Evolutionary conservation across 2,888 invertebrate species (phyloP), one percentile per base, ranked within the genome.

Genomic region (Caenorhabditis angaria): DNA sequence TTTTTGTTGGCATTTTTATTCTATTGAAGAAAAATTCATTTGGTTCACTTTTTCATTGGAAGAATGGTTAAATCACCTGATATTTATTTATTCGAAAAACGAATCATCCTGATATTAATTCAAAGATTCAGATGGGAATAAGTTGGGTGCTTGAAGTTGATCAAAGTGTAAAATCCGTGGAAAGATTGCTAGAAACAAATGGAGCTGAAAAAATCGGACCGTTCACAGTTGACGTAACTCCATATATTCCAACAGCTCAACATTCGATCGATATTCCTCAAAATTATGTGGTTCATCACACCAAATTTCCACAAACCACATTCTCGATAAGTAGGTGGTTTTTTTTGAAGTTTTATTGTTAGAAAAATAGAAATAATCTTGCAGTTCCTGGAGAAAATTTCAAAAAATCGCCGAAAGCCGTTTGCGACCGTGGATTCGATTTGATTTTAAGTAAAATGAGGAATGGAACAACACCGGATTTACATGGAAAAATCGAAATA

Each of bases 341-440:
- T 24, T 22, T 51, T 51, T 10, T 27, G 12, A 12, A 22, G 47
- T 65, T 29, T 32, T 12, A 35, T 41, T 59, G 29, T 28, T 35
- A 1, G 6, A n/a, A n/a, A n/a, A 8, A 8, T 32, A 5, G 12
- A 18, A 18, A 20, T 35, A 25, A 12, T 32, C 22, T 65, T 74
- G 27, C 65, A 78, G 76, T 67, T 20, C 74, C 78, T 5, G 27
- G 4, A 27, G 24, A 70, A n/a, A 65, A 35, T 10, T 74, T 69
- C 67, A 77, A 65, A 53, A 59, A 62, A 47, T 74, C 66, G 27
- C 80, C 81, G 25, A 66, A 67, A 41, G 80, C 81, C 6, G 77
- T 77, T 1, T 78, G 82, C 25, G 84, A 84, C 57, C 69, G 76
- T 18, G 84, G 84, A 22, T 84, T 84, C 54, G 84, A 84, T 48